Evolutionary conservation across 2,797 vertebrate genomes (phyloP), one percentile per base, ranked within the genome.

Genomic region (Cryptoblepharus egeriae): DNA sequence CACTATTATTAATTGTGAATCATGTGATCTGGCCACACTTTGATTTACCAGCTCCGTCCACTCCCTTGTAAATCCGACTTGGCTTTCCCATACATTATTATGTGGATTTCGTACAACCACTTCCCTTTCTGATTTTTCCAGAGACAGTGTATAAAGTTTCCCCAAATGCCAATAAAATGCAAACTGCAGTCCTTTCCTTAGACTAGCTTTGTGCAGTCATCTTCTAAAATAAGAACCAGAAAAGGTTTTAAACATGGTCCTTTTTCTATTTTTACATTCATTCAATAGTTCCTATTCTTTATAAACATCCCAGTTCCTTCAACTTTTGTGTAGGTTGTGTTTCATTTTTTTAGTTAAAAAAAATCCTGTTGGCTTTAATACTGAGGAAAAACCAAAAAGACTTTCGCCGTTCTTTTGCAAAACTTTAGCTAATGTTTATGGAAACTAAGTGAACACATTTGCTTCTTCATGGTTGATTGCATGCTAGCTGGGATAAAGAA

Each of bases 101-200:
- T 94, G 92, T 95, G 94, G 95, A 95, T 96, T 96, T 95, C 94
- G 95, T 95, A 87, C 91, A 95, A 96, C 95, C 96, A 96, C 96
- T 96, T 96, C 96, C 96, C 93, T 93, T 95, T 95, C 94, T 96
- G 93, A 96, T 96, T 96, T 79, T 96, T 96, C 95, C 95, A 96
- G 95, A 95, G 93, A 96, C 94, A 92, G 93, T 87, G 85, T 95
- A 94, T 96, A 96, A 96, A 94, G 83, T 96, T 95, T 95, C 95
- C 94, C 95, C 86, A 93, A 95, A 95, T 90, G 79, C 93, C 94
- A 96, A 94, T 96, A 96, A 96, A 96, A 95, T 1, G 4, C 92
- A 94, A 95, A 96, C 96, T 93, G 85, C 75, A 93, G 95, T 93
- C 94, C 95, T 82, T 82, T 93, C 88, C 92, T 95, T 93, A 88